Evolutionary conservation across 92 coral and sea anemone species (phyloP), one percentile per base, ranked within the genome.

Genomic region (Actinernus sp.): DNA sequence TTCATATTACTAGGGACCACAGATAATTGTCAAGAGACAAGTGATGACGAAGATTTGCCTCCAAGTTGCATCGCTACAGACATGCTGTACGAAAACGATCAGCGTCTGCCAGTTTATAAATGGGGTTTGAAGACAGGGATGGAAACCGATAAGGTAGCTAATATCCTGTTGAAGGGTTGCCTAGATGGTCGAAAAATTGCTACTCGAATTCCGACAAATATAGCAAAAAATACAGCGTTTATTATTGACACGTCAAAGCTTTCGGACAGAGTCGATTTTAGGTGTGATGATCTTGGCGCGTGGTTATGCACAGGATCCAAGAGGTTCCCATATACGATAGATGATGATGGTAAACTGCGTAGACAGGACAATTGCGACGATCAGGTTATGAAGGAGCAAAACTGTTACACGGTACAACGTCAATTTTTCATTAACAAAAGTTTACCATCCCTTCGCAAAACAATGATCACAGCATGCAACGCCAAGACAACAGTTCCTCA

Each of bases 231-330:
- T 47, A 60, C 79, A 10, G 86, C 40, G 27, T 79, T 79, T 50
- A 79, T 70, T 21, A 65, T 79, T 45, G n/a, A n/a, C n/a, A n/a
- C n/a, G n/a, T n/a, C n/a, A n/a, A n/a, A n/a, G n/a, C n/a, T n/a
- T n/a, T n/a, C n/a, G n/a, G n/a, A n/a, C n/a, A n/a, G n/a, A n/a
- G n/a, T n/a, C n/a, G n/a, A n/a, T n/a, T n/a, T n/a, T 22, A 69
- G 54, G 51, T 69, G 86, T 27, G 73, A 79, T 43, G 73, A 79
- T 30, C 22, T 73, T 10, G 88, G 88, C 25, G 76, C 69, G 30
- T 82, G 88, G 82, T 20, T 32, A 14, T 73, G 82, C 33, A 82
- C 82, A 26, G 88, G 88, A 11, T 43, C 77, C 18, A 74, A 55
- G 41, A 82, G 21, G 53, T 26, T 45, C 58, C 32, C 1, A 6